phyloP scores from a whole-genome alignment of 2,888 invertebrate species.

The Aporophyla lueneburgensis region DNA sequence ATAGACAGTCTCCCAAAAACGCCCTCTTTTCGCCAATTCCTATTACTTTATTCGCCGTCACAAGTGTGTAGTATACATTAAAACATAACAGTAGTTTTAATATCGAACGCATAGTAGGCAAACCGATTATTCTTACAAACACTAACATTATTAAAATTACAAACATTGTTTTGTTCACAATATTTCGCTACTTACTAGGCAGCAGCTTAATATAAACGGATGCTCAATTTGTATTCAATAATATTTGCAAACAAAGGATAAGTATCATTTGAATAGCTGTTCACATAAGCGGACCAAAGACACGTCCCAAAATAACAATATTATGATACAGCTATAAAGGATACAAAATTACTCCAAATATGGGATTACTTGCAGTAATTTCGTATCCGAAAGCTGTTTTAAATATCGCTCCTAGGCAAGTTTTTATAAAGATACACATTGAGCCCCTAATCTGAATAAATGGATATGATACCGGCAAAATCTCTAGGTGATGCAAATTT shows the following conservation, averaged over 20 bases:
- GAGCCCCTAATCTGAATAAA: constrained; percentile 32
- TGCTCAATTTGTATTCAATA: constrained; percentile 2
- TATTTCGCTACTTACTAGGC: not conserved
- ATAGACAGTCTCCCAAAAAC: too few relatives aligned
- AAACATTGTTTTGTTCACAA: not conserved
- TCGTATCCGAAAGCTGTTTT: constrained; percentile 23
- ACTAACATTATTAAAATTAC: not conserved
- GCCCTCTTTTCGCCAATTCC: too few relatives aligned
- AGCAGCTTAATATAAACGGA: not conserved
- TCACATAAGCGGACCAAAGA: not conserved
- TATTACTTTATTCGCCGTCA: too few relatives aligned
- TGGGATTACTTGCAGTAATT: constrained; percentile 12
- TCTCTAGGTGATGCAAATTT: constrained; percentile 10
- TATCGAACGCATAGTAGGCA: too few relatives aligned
- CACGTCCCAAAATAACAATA: constrained; percentile 17
- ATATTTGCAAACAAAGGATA: constrained; percentile 28
- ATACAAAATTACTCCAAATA: constrained; percentile 6
- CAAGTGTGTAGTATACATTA: too few relatives aligned
- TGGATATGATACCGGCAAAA: not conserved
- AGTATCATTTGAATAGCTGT: constrained; percentile 1
- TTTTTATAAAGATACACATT: constrained; percentile 15
- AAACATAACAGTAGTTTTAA: too few relatives aligned
- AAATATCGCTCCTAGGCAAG: constrained; percentile 30
- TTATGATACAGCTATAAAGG: not conserved
- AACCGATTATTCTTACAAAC: not conserved